Base-by-base conservation (phyloP, 2,797 vertebrate species). In the Lophotriccus pileatus region DNA sequence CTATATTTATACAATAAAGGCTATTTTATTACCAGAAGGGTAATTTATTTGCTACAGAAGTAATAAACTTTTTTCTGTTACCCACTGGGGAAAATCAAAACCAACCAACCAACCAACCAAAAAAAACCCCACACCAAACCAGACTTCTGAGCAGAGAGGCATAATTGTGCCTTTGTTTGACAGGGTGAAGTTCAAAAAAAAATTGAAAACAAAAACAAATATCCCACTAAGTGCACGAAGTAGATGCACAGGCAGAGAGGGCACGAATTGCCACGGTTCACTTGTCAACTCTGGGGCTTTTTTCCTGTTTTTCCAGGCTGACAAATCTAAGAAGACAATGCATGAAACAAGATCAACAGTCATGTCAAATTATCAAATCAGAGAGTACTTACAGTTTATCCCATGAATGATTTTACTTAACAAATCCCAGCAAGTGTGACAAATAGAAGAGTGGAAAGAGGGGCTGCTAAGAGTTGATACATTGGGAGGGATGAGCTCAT, bases 251-350 rank as follows among this genome's bases (percentile, higher is more conserved):
- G 13, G 77, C 72, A 74, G 59, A 36, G 81, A 72, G 63, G 46
- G 52, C 90, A 92, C 20, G 5, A 72, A 89, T 91, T 94, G 70
- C 81, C 66, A 66, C 68, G 87, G 83, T 84, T 97, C 91, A 93
- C 46, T 95, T 94, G 87, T 67, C 92, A 92, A 27, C 87, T 91
- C 58, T 66, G 10, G 5, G 66, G 62, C 56, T 92, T 93, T 82
- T 72, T 69, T 63, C 59, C 32, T 83, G 25, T 90, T 90, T 87
- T 89, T 84, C 66, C 82, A 91, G 85, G 47, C 94, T 97, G 95
- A 97, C 91, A 97, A 96, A 97, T 96, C 55, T 95, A 88, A 95
- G 79, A 92, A 85, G 95, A 94, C 95, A 89, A 90, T 62, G 90
- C 84, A 92, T 95, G 87, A 97, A 96, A 97, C 89, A 76, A 93